These are phyloP conservation scores for Tetrao urogallus DNA, from an alignment of 2,113 vertebrate species.

Conservation along the genomic window DNA sequence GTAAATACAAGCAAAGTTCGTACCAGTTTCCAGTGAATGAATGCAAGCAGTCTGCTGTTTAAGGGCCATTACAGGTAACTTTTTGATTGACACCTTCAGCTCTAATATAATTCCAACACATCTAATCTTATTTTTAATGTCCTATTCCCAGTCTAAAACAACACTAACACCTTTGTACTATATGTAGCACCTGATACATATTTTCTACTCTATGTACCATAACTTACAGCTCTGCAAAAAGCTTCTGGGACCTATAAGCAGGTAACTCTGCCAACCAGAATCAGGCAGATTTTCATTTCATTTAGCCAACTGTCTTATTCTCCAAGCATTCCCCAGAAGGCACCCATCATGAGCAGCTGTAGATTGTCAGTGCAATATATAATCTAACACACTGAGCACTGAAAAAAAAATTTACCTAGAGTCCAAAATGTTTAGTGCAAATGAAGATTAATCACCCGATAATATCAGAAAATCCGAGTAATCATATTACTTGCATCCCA, in stretches of 20 bases:
- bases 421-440: not conserved
- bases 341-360: not conserved
- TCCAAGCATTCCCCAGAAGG: not conserved
- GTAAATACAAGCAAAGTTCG: not conserved
- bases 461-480: not conserved
- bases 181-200: not conserved
- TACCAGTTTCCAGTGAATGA: not conserved
- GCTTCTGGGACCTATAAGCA: not conserved
- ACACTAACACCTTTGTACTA: not conserved
- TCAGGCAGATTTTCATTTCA: not conserved
- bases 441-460: not conserved
- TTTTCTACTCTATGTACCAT: not conserved
- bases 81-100: not conserved
- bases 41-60: not conserved
- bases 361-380: not conserved
- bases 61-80: not conserved
- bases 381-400: not conserved
- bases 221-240: not conserved
- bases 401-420: not conserved
- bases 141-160: not conserved
- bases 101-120: not conserved
- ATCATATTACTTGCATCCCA: not conserved
- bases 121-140: not conserved
- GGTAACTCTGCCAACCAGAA: not conserved
- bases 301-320: not conserved